phyloP scores from a whole-genome alignment of 2,888 invertebrate genomes.

The Patella depressa region DNA sequence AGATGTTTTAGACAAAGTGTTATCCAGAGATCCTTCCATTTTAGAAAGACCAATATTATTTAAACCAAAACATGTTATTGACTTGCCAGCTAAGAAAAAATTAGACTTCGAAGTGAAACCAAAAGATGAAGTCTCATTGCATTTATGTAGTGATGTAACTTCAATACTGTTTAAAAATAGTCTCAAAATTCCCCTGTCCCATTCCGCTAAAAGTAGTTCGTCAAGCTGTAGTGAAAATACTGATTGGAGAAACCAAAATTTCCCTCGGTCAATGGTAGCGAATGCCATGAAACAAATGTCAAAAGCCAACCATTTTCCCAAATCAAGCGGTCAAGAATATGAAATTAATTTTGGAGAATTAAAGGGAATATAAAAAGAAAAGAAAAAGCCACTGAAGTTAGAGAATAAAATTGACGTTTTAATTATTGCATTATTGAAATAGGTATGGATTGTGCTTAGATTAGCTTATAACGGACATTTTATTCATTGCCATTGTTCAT shows the following conservation, averaged over 20 bases:
- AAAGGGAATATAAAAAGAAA: conserved; percentile 44
- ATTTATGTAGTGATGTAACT: conserved; percentile 59
- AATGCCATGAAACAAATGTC: conserved; percentile 47
- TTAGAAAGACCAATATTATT: conserved; percentile 61
- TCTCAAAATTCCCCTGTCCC: conserved; percentile 30
- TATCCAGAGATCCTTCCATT: conserved; percentile 48
- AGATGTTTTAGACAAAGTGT: conserved; percentile 50
- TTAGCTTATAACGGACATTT: no score
- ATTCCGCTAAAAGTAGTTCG: conserved; percentile 12
- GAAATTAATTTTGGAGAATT: conserved; percentile 44
- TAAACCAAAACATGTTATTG: conserved; percentile 63
- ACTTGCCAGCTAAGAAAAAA: conserved; percentile 63
- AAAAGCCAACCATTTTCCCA: conserved; percentile 45
- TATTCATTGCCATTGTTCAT: no score
- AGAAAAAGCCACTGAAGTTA: not conserved
- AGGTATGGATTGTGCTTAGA: no score
- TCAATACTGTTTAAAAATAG: conserved; percentile 57
- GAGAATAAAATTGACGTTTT: no score
- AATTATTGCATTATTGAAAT: no score
- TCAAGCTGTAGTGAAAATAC: conserved; percentile 13
- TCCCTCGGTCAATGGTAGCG: conserved; percentile 48
- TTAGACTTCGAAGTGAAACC: conserved; percentile 53
- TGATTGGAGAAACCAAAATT: conserved; percentile 46
- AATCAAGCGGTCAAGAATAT: conserved; percentile 48
- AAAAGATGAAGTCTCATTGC: conserved; percentile 56